A percentile compares a stretch with the other conserved stretches of the same genome.
Evolutionary conservation across 2,113 vertebrate species (phyloP).

Genomic region (Mesitornis unicolor): DNA sequence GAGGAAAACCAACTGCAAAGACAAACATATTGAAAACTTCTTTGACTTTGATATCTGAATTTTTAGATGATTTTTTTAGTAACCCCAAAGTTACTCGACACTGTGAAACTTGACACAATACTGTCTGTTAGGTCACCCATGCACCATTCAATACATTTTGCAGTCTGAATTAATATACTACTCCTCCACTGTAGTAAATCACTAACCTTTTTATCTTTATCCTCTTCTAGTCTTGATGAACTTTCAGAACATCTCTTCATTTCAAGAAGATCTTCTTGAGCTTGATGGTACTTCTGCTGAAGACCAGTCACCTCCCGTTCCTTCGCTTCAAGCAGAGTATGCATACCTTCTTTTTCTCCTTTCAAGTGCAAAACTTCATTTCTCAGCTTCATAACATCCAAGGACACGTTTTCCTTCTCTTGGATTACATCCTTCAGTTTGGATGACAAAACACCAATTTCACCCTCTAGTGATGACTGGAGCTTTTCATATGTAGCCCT

Average conservation of each 20-base stretch:
- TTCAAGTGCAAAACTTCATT: slow-evolving; percentile 80
- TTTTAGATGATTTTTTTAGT: too few species aligned
- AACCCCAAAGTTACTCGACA: neutral
- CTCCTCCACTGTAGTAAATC: neutral
- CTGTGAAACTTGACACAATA: neutral
- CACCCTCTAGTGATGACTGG: slow-evolving; percentile 75
- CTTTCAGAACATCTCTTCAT: slow-evolving; percentile 86
- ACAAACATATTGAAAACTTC: neutral
- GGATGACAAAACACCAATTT: slow-evolving; percentile 80
- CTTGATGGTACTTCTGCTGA: slow-evolving; percentile 77
- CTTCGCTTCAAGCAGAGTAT: slow-evolving; percentile 69
- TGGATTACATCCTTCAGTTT: slow-evolving; percentile 86
- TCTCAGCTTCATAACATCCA: slow-evolving; percentile 81
- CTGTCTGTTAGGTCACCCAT: neutral
- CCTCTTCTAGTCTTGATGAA: slow-evolving; percentile 86
- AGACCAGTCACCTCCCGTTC: slow-evolving; percentile 77
- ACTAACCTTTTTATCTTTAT: slow-evolving; percentile 93
- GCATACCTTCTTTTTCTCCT: slow-evolving; percentile 73
- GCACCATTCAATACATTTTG: neutral
- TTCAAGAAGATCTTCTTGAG: slow-evolving; percentile 84
- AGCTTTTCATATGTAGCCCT: slow-evolving; percentile 76
- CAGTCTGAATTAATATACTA: neutral
- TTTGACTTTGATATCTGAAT: neutral
- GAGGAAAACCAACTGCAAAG: neutral
- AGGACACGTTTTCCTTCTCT: slow-evolving; percentile 86